These are phyloP conservation scores for Diadegma fenestrale DNA, from an alignment of 2,888 invertebrate species.

Conservation along the genomic window DNA sequence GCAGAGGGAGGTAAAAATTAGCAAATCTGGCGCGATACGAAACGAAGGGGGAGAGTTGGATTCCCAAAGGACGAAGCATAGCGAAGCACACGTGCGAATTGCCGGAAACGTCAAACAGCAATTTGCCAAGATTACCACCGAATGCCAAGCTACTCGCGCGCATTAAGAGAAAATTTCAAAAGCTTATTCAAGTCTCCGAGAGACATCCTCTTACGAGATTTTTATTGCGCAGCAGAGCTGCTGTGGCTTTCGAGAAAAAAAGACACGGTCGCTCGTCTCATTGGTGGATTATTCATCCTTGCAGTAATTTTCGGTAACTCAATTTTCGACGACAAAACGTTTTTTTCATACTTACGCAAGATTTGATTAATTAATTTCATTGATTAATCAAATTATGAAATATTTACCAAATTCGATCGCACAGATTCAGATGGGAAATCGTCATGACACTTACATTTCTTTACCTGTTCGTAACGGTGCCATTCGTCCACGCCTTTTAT, in stretches of 20 bases:
- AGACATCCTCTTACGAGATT: conserved; percentile 77
- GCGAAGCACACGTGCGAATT: conserved; percentile 79
- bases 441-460: conserved; percentile 78
- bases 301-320: conserved; percentile 78
- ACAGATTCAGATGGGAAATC: conserved; percentile 78
- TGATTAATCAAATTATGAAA: neutral
- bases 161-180: conserved; percentile 78
- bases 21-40: conserved; percentile 39
- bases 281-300: conserved; percentile 83
- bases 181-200: conserved; percentile 78
- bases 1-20: neutral
- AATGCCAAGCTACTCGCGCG: conserved; percentile 76
- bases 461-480: conserved; percentile 76
- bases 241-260: conserved; percentile 80
- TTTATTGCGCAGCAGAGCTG: conserved; percentile 80
- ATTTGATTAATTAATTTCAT: too few relatives aligned
- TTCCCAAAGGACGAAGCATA: conserved; percentile 35
- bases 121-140: conserved; percentile 81
- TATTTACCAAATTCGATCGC: neutral
- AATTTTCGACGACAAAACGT: neutral
- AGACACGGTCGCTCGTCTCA: conserved; percentile 77
- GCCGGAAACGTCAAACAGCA: conserved; percentile 77
- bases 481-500: conserved; percentile 75
- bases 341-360: conserved; percentile 7
- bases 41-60: conserved; percentile 22